phyloP scores from a whole-genome alignment of 2,888 invertebrate genomes.

The Aspidiotus destructor region DNA sequence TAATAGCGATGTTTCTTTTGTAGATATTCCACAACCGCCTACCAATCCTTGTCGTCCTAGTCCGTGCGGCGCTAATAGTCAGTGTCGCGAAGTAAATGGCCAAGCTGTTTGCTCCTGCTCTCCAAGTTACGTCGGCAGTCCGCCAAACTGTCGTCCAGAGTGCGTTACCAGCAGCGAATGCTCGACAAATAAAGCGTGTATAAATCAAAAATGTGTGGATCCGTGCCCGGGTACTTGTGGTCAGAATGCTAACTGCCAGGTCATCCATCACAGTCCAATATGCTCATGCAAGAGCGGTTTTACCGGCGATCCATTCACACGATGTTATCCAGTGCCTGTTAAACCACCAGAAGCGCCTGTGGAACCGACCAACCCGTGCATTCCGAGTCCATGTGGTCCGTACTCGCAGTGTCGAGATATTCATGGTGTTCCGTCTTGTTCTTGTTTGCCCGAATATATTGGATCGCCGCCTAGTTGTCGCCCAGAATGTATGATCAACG shows the following conservation, averaged over 20 bases:
- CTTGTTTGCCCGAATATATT: conserved; percentile 39
- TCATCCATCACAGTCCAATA: conserved; percentile 61
- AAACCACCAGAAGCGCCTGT: conserved; percentile 36
- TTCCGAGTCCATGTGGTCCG: conserved; percentile 41
- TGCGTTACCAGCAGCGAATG: conserved; percentile 65
- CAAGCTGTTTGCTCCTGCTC: conserved; percentile 64
- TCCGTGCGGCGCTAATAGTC: conserved; percentile 73
- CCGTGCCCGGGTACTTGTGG: conserved; percentile 67
- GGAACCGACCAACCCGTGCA: conserved; percentile 41
- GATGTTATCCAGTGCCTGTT: conserved; percentile 46
- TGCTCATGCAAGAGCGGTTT: conserved; percentile 54
- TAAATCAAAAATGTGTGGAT: conserved; percentile 58
- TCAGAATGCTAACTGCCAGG: conserved; percentile 59
- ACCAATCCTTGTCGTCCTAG: conserved; percentile 58
- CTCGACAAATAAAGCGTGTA: conserved; percentile 54
- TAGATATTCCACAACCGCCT: conserved; percentile 36
- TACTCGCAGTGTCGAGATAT: conserved; percentile 42
- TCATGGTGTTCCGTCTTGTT: conserved; percentile 43
- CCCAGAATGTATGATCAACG: conserved; percentile 64
- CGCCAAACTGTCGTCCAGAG: conserved; percentile 63
- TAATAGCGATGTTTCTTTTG: conserved; percentile 11
- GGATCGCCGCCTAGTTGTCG: conserved; percentile 52
- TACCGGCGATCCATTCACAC: conserved; percentile 57
- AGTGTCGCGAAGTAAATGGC: conserved; percentile 61
- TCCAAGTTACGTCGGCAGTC: conserved; percentile 54